Evolutionary conservation across 2,888 invertebrate species (phyloP).

Genomic region (Heliconius ismenius): DNA sequence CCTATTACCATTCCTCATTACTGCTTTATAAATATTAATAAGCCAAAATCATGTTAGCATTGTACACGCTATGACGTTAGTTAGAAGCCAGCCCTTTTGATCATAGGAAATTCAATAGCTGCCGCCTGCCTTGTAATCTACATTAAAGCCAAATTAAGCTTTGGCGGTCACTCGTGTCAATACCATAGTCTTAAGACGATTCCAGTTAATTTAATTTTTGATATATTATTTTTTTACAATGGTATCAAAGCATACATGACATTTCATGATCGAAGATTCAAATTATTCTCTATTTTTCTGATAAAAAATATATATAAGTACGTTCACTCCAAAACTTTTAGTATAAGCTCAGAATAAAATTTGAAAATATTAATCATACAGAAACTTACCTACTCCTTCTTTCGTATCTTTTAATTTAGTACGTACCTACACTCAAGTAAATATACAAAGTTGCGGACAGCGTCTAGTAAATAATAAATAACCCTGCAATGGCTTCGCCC

Average conservation of each 20-base stretch:
- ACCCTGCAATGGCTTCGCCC: conserved; percentile 18
- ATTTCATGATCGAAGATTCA: background rate
- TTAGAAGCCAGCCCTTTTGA: conserved; percentile 8
- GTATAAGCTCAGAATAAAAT: background rate
- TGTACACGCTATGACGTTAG: background rate
- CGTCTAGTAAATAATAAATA: conserved; percentile 28
- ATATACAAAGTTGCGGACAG: conserved; percentile 23
- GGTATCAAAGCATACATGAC: background rate
- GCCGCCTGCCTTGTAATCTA: conserved; percentile 13
- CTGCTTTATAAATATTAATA: conserved; percentile 1
- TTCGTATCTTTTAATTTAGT: background rate
- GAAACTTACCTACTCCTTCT: background rate
- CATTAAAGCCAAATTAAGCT: conserved; percentile 26
- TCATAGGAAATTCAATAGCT: conserved; percentile 12
- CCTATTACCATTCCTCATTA: too few species aligned
- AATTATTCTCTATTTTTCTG: background rate
- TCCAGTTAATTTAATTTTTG: background rate
- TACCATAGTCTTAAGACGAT: background rate
- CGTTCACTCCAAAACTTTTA: background rate
- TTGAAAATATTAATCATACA: background rate
- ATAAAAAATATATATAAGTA: background rate
- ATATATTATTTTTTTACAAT: background rate
- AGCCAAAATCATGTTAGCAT: conserved; percentile 1
- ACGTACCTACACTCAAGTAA: background rate
- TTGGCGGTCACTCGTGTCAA: conserved; percentile 8